Conservation (phyloP, 2,113 vertebrate genomes). For the Genyomyrus donnyi region DNA sequence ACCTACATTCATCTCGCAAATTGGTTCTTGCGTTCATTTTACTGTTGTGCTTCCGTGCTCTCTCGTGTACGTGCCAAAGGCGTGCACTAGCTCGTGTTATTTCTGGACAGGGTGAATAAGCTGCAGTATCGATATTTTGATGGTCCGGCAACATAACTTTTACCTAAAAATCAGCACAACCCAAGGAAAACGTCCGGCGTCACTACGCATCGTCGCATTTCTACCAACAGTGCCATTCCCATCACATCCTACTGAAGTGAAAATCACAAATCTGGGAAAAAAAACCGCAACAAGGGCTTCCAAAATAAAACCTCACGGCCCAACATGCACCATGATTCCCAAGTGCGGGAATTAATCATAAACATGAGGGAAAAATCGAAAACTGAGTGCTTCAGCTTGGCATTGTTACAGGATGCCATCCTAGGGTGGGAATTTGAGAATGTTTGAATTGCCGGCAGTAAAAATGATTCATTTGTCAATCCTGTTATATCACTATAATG, state of each 20-base stretch:
- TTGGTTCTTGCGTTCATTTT: conserved; percentile 6
- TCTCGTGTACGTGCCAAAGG: not conserved
- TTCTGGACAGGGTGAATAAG: not conserved
- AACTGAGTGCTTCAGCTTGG: conserved; percentile 40
- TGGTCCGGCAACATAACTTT: not conserved
- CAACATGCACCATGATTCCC: conserved; percentile 52
- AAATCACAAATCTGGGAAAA: not conserved
- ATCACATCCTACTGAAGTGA: not conserved
- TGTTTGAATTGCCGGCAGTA: not conserved
- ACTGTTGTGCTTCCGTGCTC: not conserved
- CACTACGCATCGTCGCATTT: no score
- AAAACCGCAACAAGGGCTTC: not conserved
- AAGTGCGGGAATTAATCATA: conserved; percentile 63
- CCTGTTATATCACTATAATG: not conserved
- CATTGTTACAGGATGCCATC: not conserved
- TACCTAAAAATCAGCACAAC: not conserved
- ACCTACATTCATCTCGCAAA: conserved; percentile 10
- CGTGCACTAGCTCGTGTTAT: not conserved
- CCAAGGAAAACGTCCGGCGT: not conserved
- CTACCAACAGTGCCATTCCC: not conserved
- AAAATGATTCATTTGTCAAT: not conserved
- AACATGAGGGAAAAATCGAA: conserved; percentile 67
- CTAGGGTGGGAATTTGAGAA: not conserved
- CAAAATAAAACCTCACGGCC: conserved; percentile 29
- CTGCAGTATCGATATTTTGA: not conserved